Evolutionary conservation across 1,140 invertebrate species (phyloP).

Genomic region (Pogonomyrmex californicus): DNA sequence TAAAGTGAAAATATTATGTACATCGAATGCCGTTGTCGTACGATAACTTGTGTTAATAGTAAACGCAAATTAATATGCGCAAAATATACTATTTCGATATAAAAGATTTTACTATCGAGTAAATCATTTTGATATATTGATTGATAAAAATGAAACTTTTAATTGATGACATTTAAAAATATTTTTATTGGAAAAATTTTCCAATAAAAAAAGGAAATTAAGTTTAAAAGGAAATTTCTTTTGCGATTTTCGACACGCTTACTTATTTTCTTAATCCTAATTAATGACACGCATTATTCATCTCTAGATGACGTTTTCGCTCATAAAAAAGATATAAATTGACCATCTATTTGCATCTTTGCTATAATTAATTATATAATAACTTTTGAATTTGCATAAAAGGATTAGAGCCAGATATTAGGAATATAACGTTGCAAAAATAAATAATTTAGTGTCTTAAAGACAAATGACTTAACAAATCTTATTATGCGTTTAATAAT

Average conservation of each 20-base stretch:
- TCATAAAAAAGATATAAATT: slow-evolving; percentile 13
- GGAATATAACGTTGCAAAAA: not conserved
- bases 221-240: slow-evolving; percentile 63
- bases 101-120: not conserved
- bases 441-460: not conserved
- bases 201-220: slow-evolving; percentile 68
- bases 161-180: slow-evolving; percentile 9
- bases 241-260: slow-evolving; percentile 10
- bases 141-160: slow-evolving; percentile 54
- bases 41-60: slow-evolving; percentile 19
- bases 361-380: no score
- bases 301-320: slow-evolving; percentile 8
- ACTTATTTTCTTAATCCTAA: slow-evolving; percentile 61
- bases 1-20: slow-evolving; percentile 32
- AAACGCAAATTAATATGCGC: slow-evolving; percentile 10
- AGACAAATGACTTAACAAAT: not conserved
- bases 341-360: slow-evolving; percentile 16
- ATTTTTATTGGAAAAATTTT: slow-evolving; percentile 49
- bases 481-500: not conserved
- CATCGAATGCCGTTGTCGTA: slow-evolving; percentile 17
- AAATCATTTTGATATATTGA: slow-evolving; percentile 7
- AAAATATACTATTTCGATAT: not conserved
- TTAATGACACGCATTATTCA: slow-evolving; percentile 58
- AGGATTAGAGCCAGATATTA: not conserved
- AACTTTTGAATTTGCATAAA: not conserved